Evolutionary conservation across 2,797 vertebrate genomes (phyloP), one percentile per base, ranked within the genome.

Genomic region (Thunnus albacares): DNA sequence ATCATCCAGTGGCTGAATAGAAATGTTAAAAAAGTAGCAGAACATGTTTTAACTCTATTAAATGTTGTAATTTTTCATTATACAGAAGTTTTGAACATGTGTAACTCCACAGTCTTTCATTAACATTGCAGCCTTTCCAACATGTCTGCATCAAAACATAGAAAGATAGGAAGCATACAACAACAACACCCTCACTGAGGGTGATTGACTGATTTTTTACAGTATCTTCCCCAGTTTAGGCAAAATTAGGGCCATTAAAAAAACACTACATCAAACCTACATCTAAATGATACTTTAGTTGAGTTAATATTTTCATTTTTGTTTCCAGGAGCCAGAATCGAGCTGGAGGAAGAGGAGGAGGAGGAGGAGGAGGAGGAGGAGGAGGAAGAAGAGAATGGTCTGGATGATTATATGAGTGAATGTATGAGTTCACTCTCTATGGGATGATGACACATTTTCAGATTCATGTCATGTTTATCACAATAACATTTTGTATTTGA

Each of bases 351-450:
- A 24, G 35, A 64, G 20, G 75, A 82, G 0, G 45, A 26, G 8
- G 51, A 71, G n/a, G 60, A 80, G 9, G 64, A 75, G 9, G 78
- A 84, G 18, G 63, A 73, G 1, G 13, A 30, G 30, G 6, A 33
- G 30, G 70, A 72, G 22, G 76, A 88, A 1, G 83, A 59, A 6
- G 12, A 43, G 7, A 43, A 4, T 43, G 30, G 47, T 14, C 65
- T 56, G 15, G 71, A 82, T 0, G 82, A 90, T 26, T 81, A 70
- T 33, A 71, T 92, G 64, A 85, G 80, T 24, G 83, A 82, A 35
- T 72, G 58, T 41, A 22, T 90, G 35, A 90, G 80, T 38, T 87
- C 70, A 0, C 71, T 90, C 20, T 94, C 83, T 52, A 1, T 89
- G 1, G 51, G 65, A 82, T 0, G 43, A 82, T 0, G 72, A 82